Evolutionary conservation across 2,113 vertebrate species (phyloP), one percentile per base, ranked within the genome.

Genomic region (Trogon melanurus): DNA sequence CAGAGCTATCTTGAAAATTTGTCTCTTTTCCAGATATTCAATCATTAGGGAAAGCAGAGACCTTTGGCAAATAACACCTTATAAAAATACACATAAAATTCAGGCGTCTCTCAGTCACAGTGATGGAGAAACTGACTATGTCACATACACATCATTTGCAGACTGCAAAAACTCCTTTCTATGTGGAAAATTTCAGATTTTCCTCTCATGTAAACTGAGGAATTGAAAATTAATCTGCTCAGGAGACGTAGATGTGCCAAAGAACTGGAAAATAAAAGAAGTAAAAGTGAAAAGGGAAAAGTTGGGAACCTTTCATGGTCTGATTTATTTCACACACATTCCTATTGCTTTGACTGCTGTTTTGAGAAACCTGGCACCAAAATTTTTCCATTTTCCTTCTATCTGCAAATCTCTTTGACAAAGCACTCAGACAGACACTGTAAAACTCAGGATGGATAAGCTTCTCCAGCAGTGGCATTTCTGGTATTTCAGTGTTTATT

Each of bases 401-500:
- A 81, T 86, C 72, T 95, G 61, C 53, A 94, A 91, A 95, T 94
- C 85, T 89, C 57, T 94, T 92, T 95, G 85, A 96, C 74, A 91
- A 73, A 87, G 36, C 54, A 82, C 38, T 92, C 94, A 94, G 92
- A 86, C 61, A 95, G 93, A 93, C 84, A 89, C 41, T 85, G 74
- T 85, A 80, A 70, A 92, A 89, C 26, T 96, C 26, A 67, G 82
- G 69, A 89, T 60, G 92, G 85, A 91, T 94, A 94, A 89, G 69
- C 61, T 96, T 94, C 76, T 61, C 92, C 60, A 91, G 62, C 80
- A 86, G 6, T 50, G 95, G 86, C 85, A 96, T 97, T 96, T 93
- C 88, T 96, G 91, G 85, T 93, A 97, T 97, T 96, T 95, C 70
- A 85, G 16, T 92, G 88, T 93, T 97, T 95, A 70, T 71, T 18